phyloP scores from a whole-genome alignment of 2,113 vertebrate species.

The Percopsis transmontana region DNA sequence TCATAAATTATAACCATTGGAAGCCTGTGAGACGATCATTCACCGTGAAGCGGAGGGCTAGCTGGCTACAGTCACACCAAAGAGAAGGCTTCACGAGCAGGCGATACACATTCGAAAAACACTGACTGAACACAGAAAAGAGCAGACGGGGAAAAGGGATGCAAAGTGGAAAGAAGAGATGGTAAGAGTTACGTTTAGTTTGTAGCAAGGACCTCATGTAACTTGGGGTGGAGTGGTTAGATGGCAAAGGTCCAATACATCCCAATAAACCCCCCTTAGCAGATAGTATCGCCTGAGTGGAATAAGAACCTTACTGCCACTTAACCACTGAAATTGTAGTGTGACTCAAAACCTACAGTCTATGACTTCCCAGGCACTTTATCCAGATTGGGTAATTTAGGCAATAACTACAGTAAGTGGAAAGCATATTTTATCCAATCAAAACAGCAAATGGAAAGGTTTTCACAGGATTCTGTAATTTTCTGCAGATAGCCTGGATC shows the following conservation, averaged over 20 bases:
- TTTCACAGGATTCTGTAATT: no score
- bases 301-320: no score
- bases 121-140: not conserved
- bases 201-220: not conserved
- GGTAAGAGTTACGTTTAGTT: not conserved
- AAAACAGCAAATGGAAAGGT: no score
- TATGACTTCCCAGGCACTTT: not conserved
- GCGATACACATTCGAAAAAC: not conserved
- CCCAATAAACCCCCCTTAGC: no score
- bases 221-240: not conserved
- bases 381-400: not conserved
- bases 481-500: no score
- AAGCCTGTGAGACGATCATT: conserved; percentile 22
- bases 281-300: no score
- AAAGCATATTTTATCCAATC: no score
- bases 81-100: not conserved
- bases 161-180: not conserved
- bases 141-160: not conserved
- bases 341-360: not conserved
- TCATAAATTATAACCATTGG: conserved; percentile 44
- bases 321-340: not conserved
- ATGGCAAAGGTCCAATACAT: not conserved
- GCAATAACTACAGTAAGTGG: no score
- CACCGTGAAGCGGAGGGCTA: conserved; percentile 15
- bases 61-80: conserved; percentile 1